Evolutionary conservation across 2,113 vertebrate species (phyloP).

Genomic region (Noctilio leporinus): DNA sequence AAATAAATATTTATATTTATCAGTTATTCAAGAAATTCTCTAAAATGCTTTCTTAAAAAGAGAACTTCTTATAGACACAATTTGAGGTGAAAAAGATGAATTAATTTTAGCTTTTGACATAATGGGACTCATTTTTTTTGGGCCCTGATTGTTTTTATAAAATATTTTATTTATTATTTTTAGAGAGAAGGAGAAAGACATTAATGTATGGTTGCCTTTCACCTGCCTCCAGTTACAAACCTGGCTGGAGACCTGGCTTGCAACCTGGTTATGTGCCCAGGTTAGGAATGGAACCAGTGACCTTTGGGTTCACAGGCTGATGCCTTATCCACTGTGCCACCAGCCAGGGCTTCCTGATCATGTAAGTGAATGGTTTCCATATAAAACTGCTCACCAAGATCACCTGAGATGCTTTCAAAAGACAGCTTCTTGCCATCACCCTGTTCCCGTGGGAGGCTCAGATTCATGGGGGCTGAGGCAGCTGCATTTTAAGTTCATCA

Average conservation of each 20-base stretch:
- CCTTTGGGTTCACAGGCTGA: too few species aligned
- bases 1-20: constrained; percentile 17
- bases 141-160: neutral
- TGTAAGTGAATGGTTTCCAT: neutral
- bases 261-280: too few species aligned
- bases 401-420: neutral
- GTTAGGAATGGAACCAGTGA: too few species aligned
- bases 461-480: neutral
- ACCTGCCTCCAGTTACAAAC: too few species aligned
- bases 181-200: too few species aligned
- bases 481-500: neutral
- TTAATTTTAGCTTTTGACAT: neutral
- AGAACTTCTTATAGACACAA: neutral
- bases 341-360: too few species aligned
- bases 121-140: neutral
- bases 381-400: neutral
- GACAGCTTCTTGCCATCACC: neutral
- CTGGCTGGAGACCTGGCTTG: too few species aligned
- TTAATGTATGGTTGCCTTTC: too few species aligned
- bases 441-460: neutral
- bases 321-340: too few species aligned
- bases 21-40: neutral
- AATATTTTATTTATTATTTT: too few species aligned
- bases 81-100: neutral
- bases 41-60: neutral